phyloP scores from a whole-genome alignment of 1,140 invertebrate species.

The Trinorchestia longiramus region DNA sequence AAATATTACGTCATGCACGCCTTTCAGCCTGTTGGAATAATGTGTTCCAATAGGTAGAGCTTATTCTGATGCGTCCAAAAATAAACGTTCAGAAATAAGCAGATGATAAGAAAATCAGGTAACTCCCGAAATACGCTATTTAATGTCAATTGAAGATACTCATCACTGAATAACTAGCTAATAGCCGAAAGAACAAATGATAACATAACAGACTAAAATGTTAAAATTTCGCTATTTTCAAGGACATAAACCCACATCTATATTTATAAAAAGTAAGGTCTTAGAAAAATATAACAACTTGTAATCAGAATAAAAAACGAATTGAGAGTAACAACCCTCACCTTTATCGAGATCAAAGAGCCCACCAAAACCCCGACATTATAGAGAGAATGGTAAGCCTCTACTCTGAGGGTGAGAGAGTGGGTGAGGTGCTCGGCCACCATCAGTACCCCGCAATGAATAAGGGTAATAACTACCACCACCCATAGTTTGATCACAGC shows the following conservation, averaged over 20 bases:
- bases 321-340: conserved; percentile 64
- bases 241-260: no score
- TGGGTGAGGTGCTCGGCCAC: conserved; percentile 84
- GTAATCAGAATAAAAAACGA: background rate
- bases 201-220: no score
- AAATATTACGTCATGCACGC: background rate
- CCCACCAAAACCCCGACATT: conserved; percentile 81
- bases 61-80: background rate
- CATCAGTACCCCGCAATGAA: conserved; percentile 80
- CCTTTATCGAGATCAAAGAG: conserved; percentile 77
- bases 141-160: background rate
- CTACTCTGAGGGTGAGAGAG: conserved; percentile 84
- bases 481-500: conserved; percentile 59
- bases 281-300: background rate
- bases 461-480: conserved; percentile 76
- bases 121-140: background rate
- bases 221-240: no score
- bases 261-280: no score
- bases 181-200: no score
- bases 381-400: conserved; percentile 88
- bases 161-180: background rate
- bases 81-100: background rate
- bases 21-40: background rate
- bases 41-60: background rate
- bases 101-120: background rate